These are phyloP conservation scores for Tromatobia lineatoria DNA, from an alignment of 2,888 invertebrate genomes.

Conservation along the genomic window DNA sequence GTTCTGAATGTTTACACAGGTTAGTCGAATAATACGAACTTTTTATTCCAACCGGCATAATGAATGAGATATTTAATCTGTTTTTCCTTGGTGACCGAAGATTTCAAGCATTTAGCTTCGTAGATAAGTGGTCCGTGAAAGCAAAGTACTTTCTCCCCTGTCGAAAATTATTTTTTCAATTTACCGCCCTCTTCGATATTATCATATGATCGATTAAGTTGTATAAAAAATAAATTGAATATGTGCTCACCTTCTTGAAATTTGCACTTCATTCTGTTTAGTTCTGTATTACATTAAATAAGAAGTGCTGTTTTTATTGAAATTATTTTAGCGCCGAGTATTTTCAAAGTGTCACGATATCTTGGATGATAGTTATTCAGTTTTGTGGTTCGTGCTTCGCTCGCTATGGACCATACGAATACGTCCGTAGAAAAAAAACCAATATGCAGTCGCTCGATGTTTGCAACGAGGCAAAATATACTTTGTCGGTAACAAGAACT, in stretches of 20 bases:
- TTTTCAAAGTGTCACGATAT: too few species aligned
- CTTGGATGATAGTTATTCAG: too few species aligned
- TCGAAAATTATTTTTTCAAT: background rate
- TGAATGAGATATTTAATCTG: conserved; percentile 96
- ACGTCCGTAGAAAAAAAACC: too few species aligned
- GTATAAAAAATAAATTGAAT: background rate
- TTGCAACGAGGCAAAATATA: too few species aligned
- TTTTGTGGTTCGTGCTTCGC: too few species aligned
- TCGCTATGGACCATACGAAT: too few species aligned
- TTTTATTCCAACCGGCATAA: conserved; percentile 99
- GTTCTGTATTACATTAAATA: background rate
- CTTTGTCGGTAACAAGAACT: too few species aligned
- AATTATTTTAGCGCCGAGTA: too few species aligned
- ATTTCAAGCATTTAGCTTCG: conserved; percentile 97
- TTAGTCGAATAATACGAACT: conserved; percentile 87
- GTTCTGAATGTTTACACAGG: conserved; percentile 11
- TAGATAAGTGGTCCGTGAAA: conserved; percentile 98
- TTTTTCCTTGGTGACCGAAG: conserved; percentile 93
- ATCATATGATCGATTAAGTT: background rate
- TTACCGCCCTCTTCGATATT: background rate
- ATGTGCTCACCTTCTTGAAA: conserved; percentile 18
- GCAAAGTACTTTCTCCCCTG: conserved; percentile 96
- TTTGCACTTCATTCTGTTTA: conserved; percentile 17
- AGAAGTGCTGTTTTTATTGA: background rate
- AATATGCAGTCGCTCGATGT: too few species aligned